phyloP scores from a whole-genome alignment of 2,888 invertebrate species.

The Polia nebulosa region DNA sequence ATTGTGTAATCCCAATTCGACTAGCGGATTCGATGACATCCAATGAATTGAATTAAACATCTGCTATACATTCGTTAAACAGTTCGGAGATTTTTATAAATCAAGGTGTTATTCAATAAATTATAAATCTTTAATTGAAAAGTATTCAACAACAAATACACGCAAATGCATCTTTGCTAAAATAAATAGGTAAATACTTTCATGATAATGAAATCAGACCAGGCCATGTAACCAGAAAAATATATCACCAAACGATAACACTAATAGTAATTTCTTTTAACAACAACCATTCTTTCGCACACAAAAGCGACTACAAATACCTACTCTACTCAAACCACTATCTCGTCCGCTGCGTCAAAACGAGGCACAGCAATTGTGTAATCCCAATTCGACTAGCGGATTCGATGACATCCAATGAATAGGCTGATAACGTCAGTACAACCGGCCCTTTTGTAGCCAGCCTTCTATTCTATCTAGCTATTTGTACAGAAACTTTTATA shows the following conservation, averaged over 20 bases:
- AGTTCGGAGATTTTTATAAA: too few relatives aligned
- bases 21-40: slow-evolving; percentile 75
- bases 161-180: too few relatives aligned
- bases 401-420: slow-evolving; percentile 76
- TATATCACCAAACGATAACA: slow-evolving; percentile 29
- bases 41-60: too few relatives aligned
- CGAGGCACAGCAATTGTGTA: slow-evolving; percentile 73
- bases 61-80: too few relatives aligned
- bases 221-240: slow-evolving; percentile 25
- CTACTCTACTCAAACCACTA: slow-evolving; percentile 49
- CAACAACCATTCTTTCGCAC: slow-evolving; percentile 37
- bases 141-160: too few relatives aligned
- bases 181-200: too few relatives aligned
- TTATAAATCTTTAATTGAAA: too few relatives aligned
- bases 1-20: slow-evolving; percentile 75
- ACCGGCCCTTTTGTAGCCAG: slow-evolving; percentile 62
- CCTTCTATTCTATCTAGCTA: slow-evolving; percentile 58
- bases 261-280: slow-evolving; percentile 45
- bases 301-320: slow-evolving; percentile 44
- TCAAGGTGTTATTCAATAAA: too few relatives aligned
- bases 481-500: slow-evolving; percentile 63
- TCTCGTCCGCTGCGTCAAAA: slow-evolving; percentile 60
- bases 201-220: not conserved
- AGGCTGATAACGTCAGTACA: slow-evolving; percentile 70
- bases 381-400: slow-evolving; percentile 71